A percentile compares a stretch with the other conserved stretches of the same genome.
These are phyloP conservation scores for Neoaliturus tenellus DNA, from an alignment of 2,888 invertebrate genomes.

Conservation along the genomic window DNA sequence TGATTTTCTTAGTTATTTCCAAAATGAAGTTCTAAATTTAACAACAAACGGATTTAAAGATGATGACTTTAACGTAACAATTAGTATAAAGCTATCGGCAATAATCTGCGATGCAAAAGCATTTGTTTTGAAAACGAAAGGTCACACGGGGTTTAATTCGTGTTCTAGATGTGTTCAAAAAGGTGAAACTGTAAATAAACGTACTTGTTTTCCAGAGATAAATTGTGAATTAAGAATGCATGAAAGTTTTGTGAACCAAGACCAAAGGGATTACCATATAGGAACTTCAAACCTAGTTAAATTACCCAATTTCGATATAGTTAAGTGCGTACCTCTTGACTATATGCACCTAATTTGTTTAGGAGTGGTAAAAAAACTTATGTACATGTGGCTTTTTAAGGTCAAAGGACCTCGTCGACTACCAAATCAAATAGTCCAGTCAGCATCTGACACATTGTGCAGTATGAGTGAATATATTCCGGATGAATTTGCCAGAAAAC, in stretches of 20 bases:
- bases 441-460: not conserved
- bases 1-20: not conserved
- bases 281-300: not conserved
- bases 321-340: not conserved
- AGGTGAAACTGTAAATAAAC: not conserved
- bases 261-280: not conserved
- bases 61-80: not conserved
- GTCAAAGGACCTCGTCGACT: not conserved
- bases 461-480: not conserved
- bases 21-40: not conserved
- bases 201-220: not conserved
- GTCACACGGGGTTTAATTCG: not conserved
- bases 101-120: slow-evolving; percentile 8
- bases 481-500: slow-evolving; percentile 7
- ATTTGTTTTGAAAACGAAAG: slow-evolving; percentile 5
- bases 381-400: not conserved
- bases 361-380: not conserved
- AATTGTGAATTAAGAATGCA: not conserved
- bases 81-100: not conserved
- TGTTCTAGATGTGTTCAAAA: not conserved
- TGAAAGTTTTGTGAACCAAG: not conserved
- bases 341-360: not conserved
- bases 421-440: not conserved
- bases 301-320: not conserved
- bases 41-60: not conserved